These are phyloP conservation scores for Brachystomella parvula DNA, from an alignment of 1,140 invertebrate genomes.

Conservation along the genomic window DNA sequence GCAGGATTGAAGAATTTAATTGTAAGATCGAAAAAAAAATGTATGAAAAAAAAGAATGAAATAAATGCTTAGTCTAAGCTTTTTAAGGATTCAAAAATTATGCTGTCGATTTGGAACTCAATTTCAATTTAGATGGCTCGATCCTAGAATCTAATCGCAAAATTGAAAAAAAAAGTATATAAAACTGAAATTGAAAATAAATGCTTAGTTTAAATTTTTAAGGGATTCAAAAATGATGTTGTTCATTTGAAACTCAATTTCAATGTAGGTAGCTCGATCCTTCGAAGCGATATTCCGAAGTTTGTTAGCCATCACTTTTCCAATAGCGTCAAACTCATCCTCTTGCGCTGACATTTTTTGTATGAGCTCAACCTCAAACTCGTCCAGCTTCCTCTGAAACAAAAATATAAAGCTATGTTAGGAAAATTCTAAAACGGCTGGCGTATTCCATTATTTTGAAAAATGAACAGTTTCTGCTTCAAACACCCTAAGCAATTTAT, in stretches of 20 bases:
- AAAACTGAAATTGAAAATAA: neutral
- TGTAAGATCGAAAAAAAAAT: neutral
- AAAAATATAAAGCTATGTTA: neutral
- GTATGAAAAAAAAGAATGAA: neutral
- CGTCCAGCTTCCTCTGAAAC: constrained; percentile 4
- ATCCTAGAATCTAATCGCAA: neutral
- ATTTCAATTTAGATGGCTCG: neutral
- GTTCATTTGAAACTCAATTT: neutral
- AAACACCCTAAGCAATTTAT: too few species aligned
- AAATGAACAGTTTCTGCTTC: too few species aligned
- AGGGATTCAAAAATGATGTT: neutral
- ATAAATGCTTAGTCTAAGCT: neutral
- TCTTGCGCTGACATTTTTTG: neutral
- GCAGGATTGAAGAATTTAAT: neutral
- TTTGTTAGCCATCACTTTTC: constrained; percentile 6
- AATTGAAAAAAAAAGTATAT: neutral
- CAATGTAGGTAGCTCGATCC: neutral
- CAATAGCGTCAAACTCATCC: constrained; percentile 10
- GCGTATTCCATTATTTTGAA: too few species aligned
- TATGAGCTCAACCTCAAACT: constrained; percentile 1
- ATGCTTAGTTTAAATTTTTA: neutral
- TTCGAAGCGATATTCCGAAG: neutral
- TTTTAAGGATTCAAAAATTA: neutral
- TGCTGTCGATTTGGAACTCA: neutral
- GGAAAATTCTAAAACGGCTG: too few species aligned